A percentile compares a stretch with the other conserved stretches of the same genome.
Conservation (phyloP, 2,113 vertebrate species). For the Nesoenas mayeri region DNA sequence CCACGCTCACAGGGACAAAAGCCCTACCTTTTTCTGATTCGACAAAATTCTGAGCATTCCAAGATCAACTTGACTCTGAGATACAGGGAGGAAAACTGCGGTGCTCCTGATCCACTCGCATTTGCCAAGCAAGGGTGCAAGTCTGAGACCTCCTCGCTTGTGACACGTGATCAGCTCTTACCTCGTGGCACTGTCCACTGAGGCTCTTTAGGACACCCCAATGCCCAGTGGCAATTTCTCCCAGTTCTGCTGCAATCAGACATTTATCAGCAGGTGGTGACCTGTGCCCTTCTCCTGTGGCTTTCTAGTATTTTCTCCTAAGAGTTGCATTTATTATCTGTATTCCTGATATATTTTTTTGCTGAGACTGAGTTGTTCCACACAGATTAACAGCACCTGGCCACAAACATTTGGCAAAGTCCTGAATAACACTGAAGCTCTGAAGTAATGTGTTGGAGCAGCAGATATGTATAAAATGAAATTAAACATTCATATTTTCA, state of each 20-base stretch:
- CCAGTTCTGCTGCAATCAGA: background rate
- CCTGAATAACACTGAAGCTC: background rate
- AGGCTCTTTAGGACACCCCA: background rate
- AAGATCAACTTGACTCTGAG: accelerated
- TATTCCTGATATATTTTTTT: background rate
- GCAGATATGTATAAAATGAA: background rate
- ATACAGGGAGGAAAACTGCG: background rate
- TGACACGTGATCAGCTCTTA: background rate
- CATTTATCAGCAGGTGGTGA: background rate
- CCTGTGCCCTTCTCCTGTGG: background rate
- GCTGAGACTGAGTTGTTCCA: background rate
- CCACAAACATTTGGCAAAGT: background rate
- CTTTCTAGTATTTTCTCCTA: background rate
- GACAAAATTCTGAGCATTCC: background rate
- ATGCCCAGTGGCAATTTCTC: background rate
- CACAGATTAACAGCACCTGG: background rate
- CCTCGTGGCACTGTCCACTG: no score
- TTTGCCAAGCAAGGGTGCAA: background rate
- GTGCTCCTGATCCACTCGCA: background rate
- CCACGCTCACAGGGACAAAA: background rate
- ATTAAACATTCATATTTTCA: background rate
- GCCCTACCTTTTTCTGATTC: background rate
- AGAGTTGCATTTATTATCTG: background rate
- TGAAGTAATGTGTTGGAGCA: background rate
- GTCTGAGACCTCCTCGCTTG: background rate